Conservation (phyloP, 2,888 invertebrate genomes). For the Creontiades dilutus region DNA sequence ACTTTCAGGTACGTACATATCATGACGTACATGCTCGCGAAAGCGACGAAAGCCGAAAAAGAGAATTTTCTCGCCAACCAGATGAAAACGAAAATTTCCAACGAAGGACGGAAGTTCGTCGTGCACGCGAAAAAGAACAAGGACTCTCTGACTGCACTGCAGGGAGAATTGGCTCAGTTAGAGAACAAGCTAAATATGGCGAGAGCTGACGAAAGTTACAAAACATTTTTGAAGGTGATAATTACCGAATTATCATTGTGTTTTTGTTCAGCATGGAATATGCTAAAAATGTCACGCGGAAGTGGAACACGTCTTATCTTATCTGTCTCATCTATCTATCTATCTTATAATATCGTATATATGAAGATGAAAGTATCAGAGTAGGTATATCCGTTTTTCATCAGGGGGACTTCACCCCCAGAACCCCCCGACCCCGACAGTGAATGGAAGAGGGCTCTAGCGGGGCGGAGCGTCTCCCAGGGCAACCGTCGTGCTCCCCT, state of each 20-base stretch:
- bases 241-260: background rate
- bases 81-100: conserved; percentile 33
- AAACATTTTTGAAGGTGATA: conserved; percentile 37
- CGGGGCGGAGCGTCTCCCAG: too few relatives aligned
- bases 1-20: conserved; percentile 51
- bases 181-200: conserved; percentile 62
- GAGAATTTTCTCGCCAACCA: conserved; percentile 55
- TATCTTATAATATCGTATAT: too few relatives aligned
- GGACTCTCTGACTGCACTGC: conserved; percentile 53
- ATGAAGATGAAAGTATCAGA: too few relatives aligned
- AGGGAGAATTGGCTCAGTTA: conserved; percentile 54
- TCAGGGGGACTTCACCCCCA: too few relatives aligned
- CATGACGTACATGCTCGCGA: conserved; percentile 64
- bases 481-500: too few relatives aligned
- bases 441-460: too few relatives aligned
- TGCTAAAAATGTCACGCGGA: too few relatives aligned
- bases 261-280: too few relatives aligned
- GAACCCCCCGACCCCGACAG: too few relatives aligned
- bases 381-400: too few relatives aligned
- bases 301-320: too few relatives aligned
- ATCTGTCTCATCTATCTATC: too few relatives aligned
- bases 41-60: conserved; percentile 62
- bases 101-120: conserved; percentile 49
- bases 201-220: conserved; percentile 64
- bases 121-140: conserved; percentile 41